A percentile compares a stretch with the other conserved stretches of the same genome.
Evolutionary conservation across 2,113 vertebrate species (phyloP).

Genomic region (Crotalus helleri): DNA sequence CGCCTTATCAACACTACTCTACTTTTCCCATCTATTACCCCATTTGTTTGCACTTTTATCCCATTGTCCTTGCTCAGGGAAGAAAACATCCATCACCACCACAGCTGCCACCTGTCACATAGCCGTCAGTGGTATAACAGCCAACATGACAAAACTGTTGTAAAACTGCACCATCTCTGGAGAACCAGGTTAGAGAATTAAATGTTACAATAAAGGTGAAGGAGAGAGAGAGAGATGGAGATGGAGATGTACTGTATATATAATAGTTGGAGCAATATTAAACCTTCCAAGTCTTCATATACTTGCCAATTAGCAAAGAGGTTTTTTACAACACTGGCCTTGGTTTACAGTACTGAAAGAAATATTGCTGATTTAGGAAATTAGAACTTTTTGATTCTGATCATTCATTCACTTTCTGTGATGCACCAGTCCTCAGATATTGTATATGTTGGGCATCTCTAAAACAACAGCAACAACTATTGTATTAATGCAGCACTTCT

Average conservation of each 20-base stretch:
- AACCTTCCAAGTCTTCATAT: neutral
- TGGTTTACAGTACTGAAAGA: neutral
- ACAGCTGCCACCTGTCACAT: conserved; percentile 77
- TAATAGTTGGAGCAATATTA: neutral
- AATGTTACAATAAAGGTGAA: conserved; percentile 17
- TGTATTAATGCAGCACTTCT: neutral
- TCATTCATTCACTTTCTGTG: neutral
- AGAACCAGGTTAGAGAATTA: conserved; percentile 63
- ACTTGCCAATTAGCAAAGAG: neutral
- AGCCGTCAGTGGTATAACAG: conserved; percentile 67
- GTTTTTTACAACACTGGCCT: neutral
- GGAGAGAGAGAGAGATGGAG: neutral
- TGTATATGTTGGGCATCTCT: neutral
- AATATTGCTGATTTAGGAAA: neutral
- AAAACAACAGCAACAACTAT: neutral
- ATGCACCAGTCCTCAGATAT: neutral
- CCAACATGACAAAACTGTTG: conserved; percentile 78
- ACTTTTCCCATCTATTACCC: conserved; percentile 90
- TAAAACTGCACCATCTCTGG: conserved; percentile 51
- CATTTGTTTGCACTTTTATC: conserved; percentile 96
- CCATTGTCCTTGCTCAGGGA: conserved; percentile 87
- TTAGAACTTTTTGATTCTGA: accelerated
- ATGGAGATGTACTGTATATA: neutral
- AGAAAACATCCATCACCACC: conserved; percentile 87
- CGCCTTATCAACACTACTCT: conserved; percentile 81